Percentiles rank a stretch among this genome's conserved stretches.
Conservation (phyloP, 1,140 invertebrate species). For the Sarcophaga peregrina region DNA sequence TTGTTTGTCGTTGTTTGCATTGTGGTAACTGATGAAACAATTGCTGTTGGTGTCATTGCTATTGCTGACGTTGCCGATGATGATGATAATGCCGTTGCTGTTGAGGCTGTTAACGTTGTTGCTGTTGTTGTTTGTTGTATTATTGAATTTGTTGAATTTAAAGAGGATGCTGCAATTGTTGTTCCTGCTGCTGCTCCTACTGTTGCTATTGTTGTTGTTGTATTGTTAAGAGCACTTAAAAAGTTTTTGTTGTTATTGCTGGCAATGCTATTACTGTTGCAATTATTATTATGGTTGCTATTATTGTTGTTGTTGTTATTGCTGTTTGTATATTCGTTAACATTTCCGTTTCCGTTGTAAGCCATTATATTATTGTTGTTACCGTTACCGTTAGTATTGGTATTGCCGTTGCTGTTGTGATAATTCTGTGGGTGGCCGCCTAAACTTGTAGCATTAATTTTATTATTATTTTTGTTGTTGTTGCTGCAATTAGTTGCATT, state of each 20-base stretch:
- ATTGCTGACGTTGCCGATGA: slow-evolving; percentile 45
- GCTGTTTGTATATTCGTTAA: slow-evolving; percentile 48
- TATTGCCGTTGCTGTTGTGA: slow-evolving; percentile 42
- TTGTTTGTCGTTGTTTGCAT: slow-evolving; percentile 53
- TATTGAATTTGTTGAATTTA: slow-evolving; percentile 34
- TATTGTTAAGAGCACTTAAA: slow-evolving; percentile 46
- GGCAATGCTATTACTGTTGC: slow-evolving; percentile 43
- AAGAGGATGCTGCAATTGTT: slow-evolving; percentile 4
- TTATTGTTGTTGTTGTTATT: slow-evolving; percentile 50
- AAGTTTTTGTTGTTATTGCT: slow-evolving; percentile 52
- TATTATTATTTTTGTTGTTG: slow-evolving; percentile 45
- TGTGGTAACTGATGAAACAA: slow-evolving; percentile 51
- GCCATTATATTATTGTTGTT: slow-evolving; percentile 51
- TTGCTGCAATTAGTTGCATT: slow-evolving; percentile 49
- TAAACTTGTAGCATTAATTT: not conserved
- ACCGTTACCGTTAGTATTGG: slow-evolving; percentile 45
- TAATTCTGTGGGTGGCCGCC: slow-evolving; percentile 25
- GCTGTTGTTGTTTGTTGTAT: slow-evolving; percentile 19
- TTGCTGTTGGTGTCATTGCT: slow-evolving; percentile 34
- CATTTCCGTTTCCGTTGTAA: slow-evolving; percentile 59
- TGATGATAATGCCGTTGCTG: slow-evolving; percentile 2
- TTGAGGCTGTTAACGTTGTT: slow-evolving; percentile 17
- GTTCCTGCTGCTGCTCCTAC: not conserved
- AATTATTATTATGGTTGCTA: slow-evolving; percentile 50
- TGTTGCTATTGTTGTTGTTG: slow-evolving; percentile 13